phyloP scores from a whole-genome alignment of 1,140 invertebrate genomes.

The Trypoxylus dichotomus region DNA sequence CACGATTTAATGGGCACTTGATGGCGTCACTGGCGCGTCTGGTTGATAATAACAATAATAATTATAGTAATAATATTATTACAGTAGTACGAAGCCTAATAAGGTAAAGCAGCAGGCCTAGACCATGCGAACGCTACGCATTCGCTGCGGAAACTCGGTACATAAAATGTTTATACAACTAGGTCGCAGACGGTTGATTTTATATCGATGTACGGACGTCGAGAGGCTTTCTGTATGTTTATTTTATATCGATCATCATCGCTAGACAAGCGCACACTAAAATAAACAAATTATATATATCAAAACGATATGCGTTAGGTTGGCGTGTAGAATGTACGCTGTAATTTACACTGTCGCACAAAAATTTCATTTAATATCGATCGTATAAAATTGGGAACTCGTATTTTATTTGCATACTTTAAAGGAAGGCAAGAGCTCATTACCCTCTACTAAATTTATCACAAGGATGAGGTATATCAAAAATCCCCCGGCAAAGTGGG shows the following conservation, averaged over 20 bases:
- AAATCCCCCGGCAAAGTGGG: too few relatives aligned
- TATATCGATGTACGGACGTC: background rate
- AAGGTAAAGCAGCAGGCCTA: background rate
- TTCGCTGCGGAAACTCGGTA: background rate
- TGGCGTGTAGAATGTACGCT: too few relatives aligned
- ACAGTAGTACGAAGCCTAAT: too few relatives aligned
- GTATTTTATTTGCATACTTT: too few relatives aligned
- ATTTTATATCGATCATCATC: slow-evolving; percentile 3
- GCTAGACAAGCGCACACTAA: background rate
- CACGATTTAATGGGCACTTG: background rate
- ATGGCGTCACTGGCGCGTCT: background rate
- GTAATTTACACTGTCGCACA: too few relatives aligned
- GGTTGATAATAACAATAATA: background rate
- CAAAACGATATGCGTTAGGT: too few relatives aligned
- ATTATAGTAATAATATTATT: too few relatives aligned
- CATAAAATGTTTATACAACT: background rate
- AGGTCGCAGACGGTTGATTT: background rate
- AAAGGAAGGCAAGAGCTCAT: too few relatives aligned
- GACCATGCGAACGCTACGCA: background rate
- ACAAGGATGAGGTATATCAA: too few relatives aligned
- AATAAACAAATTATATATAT: background rate
- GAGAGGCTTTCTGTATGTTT: background rate
- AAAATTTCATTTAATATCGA: too few relatives aligned
- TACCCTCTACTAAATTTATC: too few relatives aligned
- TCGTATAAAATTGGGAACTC: too few relatives aligned